Evolutionary conservation across 2,113 vertebrate species (phyloP), one percentile per base, ranked within the genome.

Genomic region (Melanostigma gelatinosum): DNA sequence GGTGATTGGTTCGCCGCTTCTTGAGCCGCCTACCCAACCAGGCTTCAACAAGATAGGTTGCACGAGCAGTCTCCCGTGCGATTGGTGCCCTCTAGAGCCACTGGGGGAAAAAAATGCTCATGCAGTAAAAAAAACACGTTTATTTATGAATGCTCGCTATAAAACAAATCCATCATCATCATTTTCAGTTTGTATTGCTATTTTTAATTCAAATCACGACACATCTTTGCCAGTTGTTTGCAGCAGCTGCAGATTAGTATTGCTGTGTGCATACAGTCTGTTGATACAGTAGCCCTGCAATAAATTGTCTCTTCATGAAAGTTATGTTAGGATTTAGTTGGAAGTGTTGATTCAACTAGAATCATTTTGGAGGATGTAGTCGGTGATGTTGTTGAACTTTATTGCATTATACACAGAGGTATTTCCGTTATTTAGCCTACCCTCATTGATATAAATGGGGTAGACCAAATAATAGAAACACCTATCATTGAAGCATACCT

Each of bases 41-140:
- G 27, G 18, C 3, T 16, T 61, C 0, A 52, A 20, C 75, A 89
- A 80, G 90, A 0, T 93, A 76, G 91, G 91, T 92, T 92, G 91
- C 78, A 84, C 0, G 4, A 74, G 54, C 89, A 91, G 8, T 36
- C 10, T 24, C 24, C 16, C 15, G 16, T 50, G 52, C 2, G 58
- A 13, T 69, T 71, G 42, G 32, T 8, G 46, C 6, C 48, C 4
- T 32, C 7, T 32, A 0, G 12, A 50, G 13, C 15, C 18, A 34
- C 7, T 66, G 24, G 15, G 3, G 24, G 15, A 1, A 44, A 24
- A 52, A 3, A 48, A 34, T 7, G 2, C 2, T 5, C 40, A 42
- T 32, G 32, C 13, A 4, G 15, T 40, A 18, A 64, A 66, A 22
- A 64, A 57, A n/a, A n/a, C 52, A 55, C 52, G n/a, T 55, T 24